A percentile compares a stretch with the other conserved stretches of the same genome.
phyloP scores from a whole-genome alignment of 2,888 invertebrate species.

The Leptopilina drosophilae region DNA sequence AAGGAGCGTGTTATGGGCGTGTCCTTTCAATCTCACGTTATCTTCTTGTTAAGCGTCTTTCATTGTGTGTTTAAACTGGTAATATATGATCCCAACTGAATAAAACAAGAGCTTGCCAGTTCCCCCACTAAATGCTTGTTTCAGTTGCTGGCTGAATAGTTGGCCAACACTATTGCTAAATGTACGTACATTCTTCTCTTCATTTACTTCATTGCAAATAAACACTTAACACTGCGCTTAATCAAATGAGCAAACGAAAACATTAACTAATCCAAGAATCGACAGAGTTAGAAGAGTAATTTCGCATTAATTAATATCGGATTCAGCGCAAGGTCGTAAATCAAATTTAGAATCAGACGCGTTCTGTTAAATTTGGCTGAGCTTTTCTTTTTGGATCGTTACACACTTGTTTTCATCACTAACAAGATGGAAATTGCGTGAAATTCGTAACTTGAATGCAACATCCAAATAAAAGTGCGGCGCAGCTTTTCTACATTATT shows the following conservation, averaged over 20 bases:
- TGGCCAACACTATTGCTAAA: constrained; percentile 1
- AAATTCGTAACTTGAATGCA: no score
- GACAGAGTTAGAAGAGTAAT: not conserved
- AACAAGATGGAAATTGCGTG: no score
- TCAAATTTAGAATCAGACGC: no score
- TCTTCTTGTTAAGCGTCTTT: constrained; percentile 78
- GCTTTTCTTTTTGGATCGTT: no score
- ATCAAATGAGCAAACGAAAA: not conserved
- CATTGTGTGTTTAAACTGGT: constrained; percentile 78
- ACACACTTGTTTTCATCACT: no score
- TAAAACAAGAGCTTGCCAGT: constrained; percentile 74
- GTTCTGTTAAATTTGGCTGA: no score
- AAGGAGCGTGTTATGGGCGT: constrained; percentile 66
- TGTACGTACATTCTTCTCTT: constrained; percentile 10
- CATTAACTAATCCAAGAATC: not conserved
- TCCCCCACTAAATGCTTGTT: constrained; percentile 56
- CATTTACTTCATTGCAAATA: constrained; percentile 10
- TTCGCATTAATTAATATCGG: no score
- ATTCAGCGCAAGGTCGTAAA: no score
- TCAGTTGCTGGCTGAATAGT: constrained; percentile 34
- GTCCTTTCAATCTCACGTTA: constrained; percentile 77
- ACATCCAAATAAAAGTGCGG: no score
- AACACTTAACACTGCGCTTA: not conserved
- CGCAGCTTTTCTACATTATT: no score
- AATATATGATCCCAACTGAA: constrained; percentile 78